Evolutionary conservation across 2,888 invertebrate species (phyloP).

Genomic region (Drosophila anomelani): DNA sequence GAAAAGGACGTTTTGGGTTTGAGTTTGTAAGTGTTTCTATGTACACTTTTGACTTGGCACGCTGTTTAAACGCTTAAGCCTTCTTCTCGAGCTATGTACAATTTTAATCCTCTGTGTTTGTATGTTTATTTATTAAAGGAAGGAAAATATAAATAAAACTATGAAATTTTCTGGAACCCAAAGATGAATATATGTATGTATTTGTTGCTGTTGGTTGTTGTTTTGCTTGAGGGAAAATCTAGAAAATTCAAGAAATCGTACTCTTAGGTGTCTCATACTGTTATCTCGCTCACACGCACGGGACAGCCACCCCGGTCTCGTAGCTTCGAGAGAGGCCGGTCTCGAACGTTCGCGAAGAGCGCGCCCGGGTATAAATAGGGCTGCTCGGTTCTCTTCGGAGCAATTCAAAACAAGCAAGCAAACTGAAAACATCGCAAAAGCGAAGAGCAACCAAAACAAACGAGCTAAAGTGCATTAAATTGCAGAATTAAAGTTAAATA

Average conservation of each 20-base stretch:
- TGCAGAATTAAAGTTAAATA: slow-evolving; percentile 6
- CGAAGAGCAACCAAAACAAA: slow-evolving; percentile 35
- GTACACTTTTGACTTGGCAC: too few species aligned
- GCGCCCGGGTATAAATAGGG: slow-evolving; percentile 62
- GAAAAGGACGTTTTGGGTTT: too few species aligned
- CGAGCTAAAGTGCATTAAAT: slow-evolving; percentile 39
- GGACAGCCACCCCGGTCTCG: slow-evolving; percentile 8
- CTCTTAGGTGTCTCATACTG: not conserved
- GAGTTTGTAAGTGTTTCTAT: too few species aligned
- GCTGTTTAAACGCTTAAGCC: too few species aligned
- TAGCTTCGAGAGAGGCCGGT: slow-evolving; percentile 45
- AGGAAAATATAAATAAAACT: too few species aligned
- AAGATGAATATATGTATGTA: not conserved
- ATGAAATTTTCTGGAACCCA: not conserved
- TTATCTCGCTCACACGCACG: not conserved
- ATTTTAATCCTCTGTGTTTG: too few species aligned
- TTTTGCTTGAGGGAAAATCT: not conserved
- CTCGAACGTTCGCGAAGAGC: slow-evolving; percentile 59
- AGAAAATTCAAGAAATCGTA: not conserved
- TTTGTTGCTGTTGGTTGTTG: not conserved
- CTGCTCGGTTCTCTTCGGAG: slow-evolving; percentile 37
- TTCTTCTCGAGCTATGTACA: too few species aligned
- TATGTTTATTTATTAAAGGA: too few species aligned
- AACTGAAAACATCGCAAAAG: slow-evolving; percentile 53
- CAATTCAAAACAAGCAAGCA: slow-evolving; percentile 65